Evolutionary conservation across 2,888 invertebrate genomes (phyloP).

Genomic region (Galeruca laticollis): DNA sequence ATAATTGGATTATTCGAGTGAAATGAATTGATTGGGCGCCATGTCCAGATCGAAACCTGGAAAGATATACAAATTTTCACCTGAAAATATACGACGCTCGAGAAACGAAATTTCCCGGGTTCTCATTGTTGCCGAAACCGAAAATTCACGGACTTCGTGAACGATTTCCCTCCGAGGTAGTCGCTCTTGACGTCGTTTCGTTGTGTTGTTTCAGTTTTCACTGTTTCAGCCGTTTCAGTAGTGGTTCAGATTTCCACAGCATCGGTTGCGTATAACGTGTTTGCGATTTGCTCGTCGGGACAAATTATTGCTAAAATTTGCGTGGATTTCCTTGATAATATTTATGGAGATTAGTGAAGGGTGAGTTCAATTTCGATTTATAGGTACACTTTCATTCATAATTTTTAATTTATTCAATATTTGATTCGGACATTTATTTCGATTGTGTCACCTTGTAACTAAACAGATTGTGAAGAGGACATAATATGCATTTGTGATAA

Average conservation of each 20-base stretch:
- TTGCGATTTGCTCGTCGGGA: slow-evolving; percentile 7
- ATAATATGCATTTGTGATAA: too few species aligned
- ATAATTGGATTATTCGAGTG: slow-evolving; percentile 23
- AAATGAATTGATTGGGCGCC: slow-evolving; percentile 16
- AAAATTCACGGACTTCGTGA: slow-evolving; percentile 17
- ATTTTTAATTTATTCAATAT: not conserved
- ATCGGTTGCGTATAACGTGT: not conserved
- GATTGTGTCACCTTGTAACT: not conserved
- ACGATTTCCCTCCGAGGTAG: slow-evolving; percentile 16
- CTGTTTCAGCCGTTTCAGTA: slow-evolving; percentile 14
- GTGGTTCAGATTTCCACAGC: not conserved
- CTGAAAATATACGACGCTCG: slow-evolving; percentile 24
- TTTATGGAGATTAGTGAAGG: not conserved
- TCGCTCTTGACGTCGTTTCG: slow-evolving; percentile 6
- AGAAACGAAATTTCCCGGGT: slow-evolving; percentile 32
- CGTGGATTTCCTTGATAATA: not conserved
- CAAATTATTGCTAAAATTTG: not conserved
- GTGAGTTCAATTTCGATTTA: not conserved
- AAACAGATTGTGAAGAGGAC: not conserved
- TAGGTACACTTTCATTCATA: not conserved
- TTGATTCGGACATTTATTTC: not conserved
- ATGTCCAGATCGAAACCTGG: slow-evolving; percentile 3
- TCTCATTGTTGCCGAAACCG: slow-evolving; percentile 25
- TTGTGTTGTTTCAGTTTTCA: slow-evolving; percentile 17
- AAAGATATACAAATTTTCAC: slow-evolving; percentile 24